Evolutionary conservation across 2,888 invertebrate species (phyloP), one percentile per base, ranked within the genome.

Genomic region (Eucriotettix oculatus): DNA sequence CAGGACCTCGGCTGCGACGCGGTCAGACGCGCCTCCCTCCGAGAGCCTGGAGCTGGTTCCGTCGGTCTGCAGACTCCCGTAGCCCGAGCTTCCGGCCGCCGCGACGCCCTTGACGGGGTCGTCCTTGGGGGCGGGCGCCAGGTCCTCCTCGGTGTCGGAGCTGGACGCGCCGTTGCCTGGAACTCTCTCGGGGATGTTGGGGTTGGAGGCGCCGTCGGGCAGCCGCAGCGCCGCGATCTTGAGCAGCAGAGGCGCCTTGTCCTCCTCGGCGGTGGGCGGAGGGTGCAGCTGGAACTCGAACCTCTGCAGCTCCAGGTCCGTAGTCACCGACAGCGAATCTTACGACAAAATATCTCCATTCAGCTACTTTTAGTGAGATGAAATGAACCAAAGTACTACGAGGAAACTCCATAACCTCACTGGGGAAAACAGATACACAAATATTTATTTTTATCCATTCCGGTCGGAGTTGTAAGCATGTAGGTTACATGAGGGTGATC

Each of bases 201-300:
- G 93, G 78, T 94, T 93, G 40, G 93, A 94, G 58, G 94, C 92
- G 56, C 93, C 93, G 69, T 94, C 94, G 9, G 93, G 93, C 75
- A 91, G 90, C 64, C 91, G 80, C 58, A 92, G 73, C 62, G 86
- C 84, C 44, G 89, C 87, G 69, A 83, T 81, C 48, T n/a, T 12
- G 14, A 48, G 48, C 48, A 48, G 48, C 14, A 48, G 48, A n/a
- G 12, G n/a, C n/a, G 48, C 48, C 5, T 12, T 48, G 48, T 48
- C 14, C 48, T 14, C n/a, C 3, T 5, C 14, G 44, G 10, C 14
- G 5, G 48, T n/a, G 29, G 29, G 29, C 48, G 48, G 14, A 2
- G 12, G 48, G 14, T 48, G 48, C 2, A n/a, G 48, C 48, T n/a
- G 12, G 48, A n/a, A n/a, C 48, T n/a, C 14, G 48, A 48, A 48